Conservation (phyloP, 2,797 vertebrate species). For the Phataginus tricuspis region DNA sequence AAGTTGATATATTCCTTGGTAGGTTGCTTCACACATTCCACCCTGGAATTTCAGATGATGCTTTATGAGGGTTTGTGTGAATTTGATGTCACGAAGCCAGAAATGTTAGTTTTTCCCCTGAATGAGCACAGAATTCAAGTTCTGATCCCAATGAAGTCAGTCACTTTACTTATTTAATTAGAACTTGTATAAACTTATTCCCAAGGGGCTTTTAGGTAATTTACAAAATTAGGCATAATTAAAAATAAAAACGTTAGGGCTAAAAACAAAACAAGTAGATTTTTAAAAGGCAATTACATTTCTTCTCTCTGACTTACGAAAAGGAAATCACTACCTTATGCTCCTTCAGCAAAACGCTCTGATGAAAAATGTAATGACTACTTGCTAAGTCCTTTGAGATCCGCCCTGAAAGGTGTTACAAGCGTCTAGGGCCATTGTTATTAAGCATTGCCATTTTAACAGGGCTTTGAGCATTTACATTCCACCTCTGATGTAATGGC, state of each 20-base stretch:
- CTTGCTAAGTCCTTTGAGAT: neutral
- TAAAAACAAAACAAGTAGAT: slow-evolving; percentile 2
- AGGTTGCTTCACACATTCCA: neutral
- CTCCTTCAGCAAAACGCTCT: neutral
- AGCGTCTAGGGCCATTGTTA: neutral
- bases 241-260: slow-evolving; percentile 38
- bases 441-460: neutral
- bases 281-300: slow-evolving; percentile 4
- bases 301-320: neutral
- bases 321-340: neutral
- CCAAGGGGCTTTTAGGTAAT: slow-evolving; percentile 7
- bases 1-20: neutral
- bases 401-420: neutral
- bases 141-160: neutral
- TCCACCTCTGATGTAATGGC: slow-evolving; percentile 16
- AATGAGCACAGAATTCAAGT: neutral
- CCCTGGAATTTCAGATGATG: neutral
- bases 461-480: neutral
- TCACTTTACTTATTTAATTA: slow-evolving; percentile 39
- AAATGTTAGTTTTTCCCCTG: neutral
- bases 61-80: neutral
- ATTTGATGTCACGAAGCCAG: neutral
- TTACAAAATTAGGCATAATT: slow-evolving; percentile 42
- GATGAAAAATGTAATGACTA: neutral
- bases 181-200: neutral